Percentiles rank a stretch among this genome's conserved stretches.
Evolutionary conservation across 2,888 invertebrate genomes (phyloP).

Genomic region (Nesidiocoris tenuis): DNA sequence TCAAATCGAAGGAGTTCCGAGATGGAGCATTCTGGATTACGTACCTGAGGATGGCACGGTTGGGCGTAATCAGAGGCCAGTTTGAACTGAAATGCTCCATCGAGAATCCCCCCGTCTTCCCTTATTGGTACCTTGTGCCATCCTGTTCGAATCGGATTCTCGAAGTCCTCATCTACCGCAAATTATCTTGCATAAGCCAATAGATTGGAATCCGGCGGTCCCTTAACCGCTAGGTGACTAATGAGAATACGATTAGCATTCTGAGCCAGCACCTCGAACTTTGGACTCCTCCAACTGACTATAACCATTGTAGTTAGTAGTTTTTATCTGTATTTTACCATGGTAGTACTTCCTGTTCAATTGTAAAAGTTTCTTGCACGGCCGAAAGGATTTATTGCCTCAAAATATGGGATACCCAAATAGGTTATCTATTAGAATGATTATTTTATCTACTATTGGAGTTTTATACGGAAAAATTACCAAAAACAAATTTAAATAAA

Average conservation of each 20-base stretch:
- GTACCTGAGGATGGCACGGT: neutral
- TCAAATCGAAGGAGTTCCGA: neutral
- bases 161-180: neutral
- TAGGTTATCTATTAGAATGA: too few relatives aligned
- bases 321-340: too few relatives aligned
- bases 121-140: neutral
- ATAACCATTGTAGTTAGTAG: too few relatives aligned
- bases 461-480: too few relatives aligned
- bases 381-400: too few relatives aligned
- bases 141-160: neutral
- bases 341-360: too few relatives aligned
- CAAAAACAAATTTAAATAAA: too few relatives aligned
- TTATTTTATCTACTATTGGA: too few relatives aligned
- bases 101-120: neutral
- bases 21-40: neutral
- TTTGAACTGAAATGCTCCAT: neutral
- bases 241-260: neutral
- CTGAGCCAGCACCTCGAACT: too few relatives aligned
- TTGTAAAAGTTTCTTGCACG: too few relatives aligned
- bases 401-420: too few relatives aligned
- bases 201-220: neutral
- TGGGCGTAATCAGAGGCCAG: neutral
- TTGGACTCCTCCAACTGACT: too few relatives aligned
- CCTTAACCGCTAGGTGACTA: neutral
- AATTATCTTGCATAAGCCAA: neutral